Base-by-base conservation (phyloP, 2,888 invertebrate species). In the Noctua fimbriata region DNA sequence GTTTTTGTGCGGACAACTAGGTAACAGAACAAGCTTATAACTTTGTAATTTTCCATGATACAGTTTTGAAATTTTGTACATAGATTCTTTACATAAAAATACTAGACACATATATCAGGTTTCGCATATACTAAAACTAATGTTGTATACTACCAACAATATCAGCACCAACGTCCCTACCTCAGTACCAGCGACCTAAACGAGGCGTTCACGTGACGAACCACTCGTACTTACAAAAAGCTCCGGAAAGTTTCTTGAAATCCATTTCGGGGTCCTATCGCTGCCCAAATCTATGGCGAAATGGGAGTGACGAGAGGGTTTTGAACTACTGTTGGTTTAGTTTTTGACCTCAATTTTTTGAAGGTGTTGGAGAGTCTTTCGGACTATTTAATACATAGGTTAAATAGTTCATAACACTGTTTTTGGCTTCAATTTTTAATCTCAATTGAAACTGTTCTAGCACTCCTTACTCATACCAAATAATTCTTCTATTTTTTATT, bases 181-280 rank as follows among this genome's bases (percentile, higher is more conserved):
- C 32, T 81, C 81, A 69, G 84, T 77, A 77, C 75, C 75, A 82
- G 81, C 81, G 79, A 81, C 76, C 81, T 88, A 92, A 92, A 92
- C 83, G 93, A 92, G 92, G 73, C 55, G 69, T 87, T 92, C 88
- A 88, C 92, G 93, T 92, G 93, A 91, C 92, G 78, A 32, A 69
- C 81, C 70, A 82, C 81, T 86, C 86, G 79, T 86, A 89, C 85
- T 87, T 76, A 89, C 89, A 76, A 88, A 88, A 92, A 88, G 78
- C 88, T 86, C 70, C 86, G 71, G 78, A 89, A 91, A 90, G 83
- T 91, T 90, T 87, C 88, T 86, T 88, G 87, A 91, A 92, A 92
- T 91, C 92, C 89, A 90, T 90, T 92, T 88, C 67, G 69, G 81
- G 80, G 78, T 84, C 76, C 66, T 89, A 89, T 89, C 89, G 80